Evolutionary conservation across 2,113 vertebrate species (phyloP), one percentile per base, ranked within the genome.

Genomic region (Gopherus flavomarginatus): DNA sequence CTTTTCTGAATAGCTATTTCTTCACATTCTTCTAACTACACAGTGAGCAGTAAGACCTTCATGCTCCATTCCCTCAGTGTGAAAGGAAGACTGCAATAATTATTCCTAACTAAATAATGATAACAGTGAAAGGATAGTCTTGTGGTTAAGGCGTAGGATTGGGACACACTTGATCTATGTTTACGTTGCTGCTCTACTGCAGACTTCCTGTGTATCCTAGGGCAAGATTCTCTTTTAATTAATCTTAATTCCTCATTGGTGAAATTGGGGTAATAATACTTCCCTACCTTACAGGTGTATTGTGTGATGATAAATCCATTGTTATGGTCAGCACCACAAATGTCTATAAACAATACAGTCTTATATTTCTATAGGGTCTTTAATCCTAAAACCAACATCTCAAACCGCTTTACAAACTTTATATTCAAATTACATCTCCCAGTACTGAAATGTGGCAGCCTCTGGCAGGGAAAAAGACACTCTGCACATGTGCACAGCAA

Each of bases 71-170:
- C 57, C 94, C 88, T 87, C 50, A 24, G 0, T 0, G 82, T 19
- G 31, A 83, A 44, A 57, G 79, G 50, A 42, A 42, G 5, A 53
- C 62, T 53, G 49, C 85, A 93, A 85, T 0, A 3, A 91, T 93
- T 94, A 88, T 65, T 94, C 87, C 31, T 57, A 79, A 31, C 87
- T 89, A 95, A 88, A 59, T 65, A 94, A 59, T 91, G 93, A 75
- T 75, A 79, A 9, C 53, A 85, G 57, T 86, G 82, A 38, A 91
- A 96, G 26, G 44, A 88, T 17, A 7, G 35, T 75, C 42, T 72
- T 42, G 49, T 81, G 78, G 50, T 21, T n/a, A 50, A 11, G 1
- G 12, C 59, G 5, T 31, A 47, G 47, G 72, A 57, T 24, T 35
- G 52, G 95, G 69, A 81, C 69, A 94, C 75, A 82, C 90, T 42